These are phyloP conservation scores for Ichneumoninae sp. DNA, from an alignment of 2,888 invertebrate species.

Conservation along the genomic window DNA sequence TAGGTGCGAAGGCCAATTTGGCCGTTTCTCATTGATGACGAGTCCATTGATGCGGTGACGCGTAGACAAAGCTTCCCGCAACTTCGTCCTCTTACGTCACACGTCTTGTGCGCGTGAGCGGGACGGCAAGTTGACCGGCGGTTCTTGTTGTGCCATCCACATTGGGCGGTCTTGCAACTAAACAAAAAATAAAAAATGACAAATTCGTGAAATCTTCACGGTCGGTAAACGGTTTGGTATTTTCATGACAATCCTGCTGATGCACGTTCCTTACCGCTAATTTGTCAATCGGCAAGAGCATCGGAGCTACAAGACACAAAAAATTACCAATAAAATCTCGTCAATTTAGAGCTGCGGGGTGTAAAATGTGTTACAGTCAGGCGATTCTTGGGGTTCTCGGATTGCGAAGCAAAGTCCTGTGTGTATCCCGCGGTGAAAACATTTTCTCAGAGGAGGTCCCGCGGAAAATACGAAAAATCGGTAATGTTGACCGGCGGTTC, in stretches of 20 bases:
- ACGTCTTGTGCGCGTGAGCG: not conserved
- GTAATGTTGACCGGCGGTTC: constrained; percentile 46
- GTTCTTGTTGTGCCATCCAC: no score
- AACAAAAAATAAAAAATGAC: constrained; percentile 19
- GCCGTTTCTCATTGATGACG: constrained; percentile 61
- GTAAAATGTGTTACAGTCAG: constrained; percentile 41
- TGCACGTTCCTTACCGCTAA: not conserved
- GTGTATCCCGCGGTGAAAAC: constrained; percentile 63
- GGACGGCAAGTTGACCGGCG: not conserved
- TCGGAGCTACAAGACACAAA: constrained; percentile 15
- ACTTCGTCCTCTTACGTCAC: not conserved
- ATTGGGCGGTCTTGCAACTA: not conserved
- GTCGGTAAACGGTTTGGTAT: no score
- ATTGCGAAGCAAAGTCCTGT: constrained; percentile 12
- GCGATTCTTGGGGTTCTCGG: not conserved
- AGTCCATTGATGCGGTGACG: constrained; percentile 64
- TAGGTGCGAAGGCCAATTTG: constrained; percentile 66
- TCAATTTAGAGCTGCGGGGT: constrained; percentile 66
- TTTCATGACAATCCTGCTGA: no score
- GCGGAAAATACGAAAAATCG: constrained; percentile 71
- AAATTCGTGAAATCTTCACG: no score
- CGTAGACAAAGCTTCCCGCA: constrained; percentile 10
- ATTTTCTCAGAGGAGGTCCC: constrained; percentile 71
- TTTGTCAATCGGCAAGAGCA: constrained; percentile 1
- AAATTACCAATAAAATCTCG: constrained; percentile 59